Conservation (phyloP, 2,888 invertebrate genomes). For the Galeopsomyia nigrocyanea region DNA sequence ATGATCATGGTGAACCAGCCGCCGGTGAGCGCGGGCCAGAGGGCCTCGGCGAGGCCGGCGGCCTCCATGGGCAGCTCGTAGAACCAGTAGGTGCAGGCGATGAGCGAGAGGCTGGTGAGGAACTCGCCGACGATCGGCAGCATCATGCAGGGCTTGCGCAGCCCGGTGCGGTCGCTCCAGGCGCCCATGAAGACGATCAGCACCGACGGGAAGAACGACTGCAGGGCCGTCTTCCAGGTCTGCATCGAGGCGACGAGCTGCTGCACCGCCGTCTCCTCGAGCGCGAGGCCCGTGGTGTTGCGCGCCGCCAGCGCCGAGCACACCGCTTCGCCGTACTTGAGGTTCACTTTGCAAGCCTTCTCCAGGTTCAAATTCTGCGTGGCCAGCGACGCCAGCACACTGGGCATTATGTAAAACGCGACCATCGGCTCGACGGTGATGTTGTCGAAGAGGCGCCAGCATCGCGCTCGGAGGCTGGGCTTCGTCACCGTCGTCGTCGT, state of each 20-base stretch:
- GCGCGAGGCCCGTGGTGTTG: conserved; percentile 77
- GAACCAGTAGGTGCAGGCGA: conserved; percentile 85
- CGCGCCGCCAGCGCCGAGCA: conserved; percentile 83
- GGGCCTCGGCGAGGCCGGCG: conserved; percentile 83
- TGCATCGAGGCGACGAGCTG: conserved; percentile 80
- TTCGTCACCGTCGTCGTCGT: conserved; percentile 34
- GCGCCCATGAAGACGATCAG: conserved; percentile 87
- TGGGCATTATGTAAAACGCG: conserved; percentile 79
- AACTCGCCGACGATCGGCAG: conserved; percentile 86
- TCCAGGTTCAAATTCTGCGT: conserved; percentile 89
- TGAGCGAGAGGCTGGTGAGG: conserved; percentile 82
- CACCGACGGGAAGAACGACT: conserved; percentile 85
- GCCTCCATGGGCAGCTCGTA: conserved; percentile 85
- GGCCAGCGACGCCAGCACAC: conserved; percentile 78
- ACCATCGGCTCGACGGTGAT: conserved; percentile 84
- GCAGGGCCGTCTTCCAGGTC: conserved; percentile 88
- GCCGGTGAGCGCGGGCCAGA: conserved; percentile 86
- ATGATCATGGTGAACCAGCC: conserved; percentile 93
- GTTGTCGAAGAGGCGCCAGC: conserved; percentile 73
- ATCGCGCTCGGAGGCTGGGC: conserved; percentile 70
- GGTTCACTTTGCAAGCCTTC: conserved; percentile 88
- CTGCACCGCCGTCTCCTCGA: conserved; percentile 75
- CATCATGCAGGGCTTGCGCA: conserved; percentile 85
- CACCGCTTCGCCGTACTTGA: conserved; percentile 78
- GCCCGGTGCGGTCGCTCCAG: conserved; percentile 73